Conservation (phyloP, 1,140 invertebrate genomes). For the Drosophila ogumai region DNA sequence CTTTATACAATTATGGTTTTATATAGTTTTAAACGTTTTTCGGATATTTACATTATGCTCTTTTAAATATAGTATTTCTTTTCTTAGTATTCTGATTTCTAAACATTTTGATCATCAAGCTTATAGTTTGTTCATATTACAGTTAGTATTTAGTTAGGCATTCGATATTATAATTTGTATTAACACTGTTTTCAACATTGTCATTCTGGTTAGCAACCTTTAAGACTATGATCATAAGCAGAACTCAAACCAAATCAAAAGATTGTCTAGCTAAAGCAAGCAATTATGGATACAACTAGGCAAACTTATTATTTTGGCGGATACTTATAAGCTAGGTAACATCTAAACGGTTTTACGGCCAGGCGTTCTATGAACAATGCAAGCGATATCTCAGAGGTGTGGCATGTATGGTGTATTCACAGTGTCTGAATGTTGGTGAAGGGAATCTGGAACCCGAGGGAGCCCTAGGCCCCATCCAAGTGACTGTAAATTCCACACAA, state of each 20-base stretch:
- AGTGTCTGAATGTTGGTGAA: constrained; percentile 28
- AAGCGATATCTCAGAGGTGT: constrained; percentile 39
- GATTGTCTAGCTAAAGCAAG: constrained; percentile 56
- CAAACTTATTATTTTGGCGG: constrained; percentile 20
- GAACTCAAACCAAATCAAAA: constrained; percentile 47
- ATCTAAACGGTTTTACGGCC: constrained; percentile 28
- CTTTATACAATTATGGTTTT: background rate
- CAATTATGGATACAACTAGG: constrained; percentile 44
- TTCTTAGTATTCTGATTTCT: background rate
- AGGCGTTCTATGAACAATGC: constrained; percentile 49
- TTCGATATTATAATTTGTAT: constrained; percentile 62
- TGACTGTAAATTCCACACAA: constrained; percentile 22
- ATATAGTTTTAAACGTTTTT: background rate
- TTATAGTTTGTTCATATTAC: constrained; percentile 16
- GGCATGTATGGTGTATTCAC: constrained; percentile 40
- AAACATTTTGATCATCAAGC: constrained; percentile 57
- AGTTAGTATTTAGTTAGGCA: constrained; percentile 61
- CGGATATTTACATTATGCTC: background rate
- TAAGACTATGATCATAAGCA: constrained; percentile 40
- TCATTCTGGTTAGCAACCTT: constrained; percentile 31
- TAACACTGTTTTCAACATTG: constrained; percentile 37
- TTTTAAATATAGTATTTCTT: background rate
- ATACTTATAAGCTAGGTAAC: constrained; percentile 25
- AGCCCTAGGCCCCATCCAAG: background rate
- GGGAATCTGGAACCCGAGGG: background rate